These are phyloP conservation scores for Pectinophora gossypiella DNA, from an alignment of 1,140 invertebrate genomes.

Conservation along the genomic window DNA sequence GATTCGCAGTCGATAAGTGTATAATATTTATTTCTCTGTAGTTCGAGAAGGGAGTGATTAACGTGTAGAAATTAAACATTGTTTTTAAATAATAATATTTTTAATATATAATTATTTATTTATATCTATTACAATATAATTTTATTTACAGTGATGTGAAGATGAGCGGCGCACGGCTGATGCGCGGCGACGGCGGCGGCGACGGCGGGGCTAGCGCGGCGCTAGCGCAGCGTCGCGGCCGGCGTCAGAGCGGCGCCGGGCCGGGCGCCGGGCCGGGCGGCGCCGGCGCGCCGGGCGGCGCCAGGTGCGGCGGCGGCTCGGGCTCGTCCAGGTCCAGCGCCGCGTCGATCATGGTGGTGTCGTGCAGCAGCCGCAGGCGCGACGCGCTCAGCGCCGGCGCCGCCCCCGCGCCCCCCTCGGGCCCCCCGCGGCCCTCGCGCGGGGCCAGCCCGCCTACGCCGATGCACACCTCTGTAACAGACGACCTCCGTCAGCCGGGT, in stretches of 20 bases:
- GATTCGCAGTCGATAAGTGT: too few species aligned
- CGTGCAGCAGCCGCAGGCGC: conserved; percentile 82
- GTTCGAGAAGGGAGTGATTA: too few species aligned
- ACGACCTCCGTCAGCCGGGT: not conserved
- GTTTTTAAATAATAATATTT: too few species aligned
- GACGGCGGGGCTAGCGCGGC: not conserved
- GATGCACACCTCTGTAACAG: conserved; percentile 28
- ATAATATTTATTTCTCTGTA: too few species aligned
- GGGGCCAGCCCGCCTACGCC: conserved; percentile 11
- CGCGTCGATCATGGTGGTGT: conserved; percentile 91
- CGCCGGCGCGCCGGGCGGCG: not conserved
- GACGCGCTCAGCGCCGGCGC: conserved; percentile 44
- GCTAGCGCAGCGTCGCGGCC: not conserved
- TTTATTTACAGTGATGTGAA: not conserved
- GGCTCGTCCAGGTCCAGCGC: conserved; percentile 88
- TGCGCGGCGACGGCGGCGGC: not conserved
- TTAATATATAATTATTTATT: not conserved
- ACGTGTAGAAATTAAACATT: too few species aligned
- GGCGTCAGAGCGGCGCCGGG: not conserved
- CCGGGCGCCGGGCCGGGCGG: not conserved
- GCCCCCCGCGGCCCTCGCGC: conserved; percentile 13
- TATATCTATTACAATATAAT: not conserved
- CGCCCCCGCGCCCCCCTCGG: conserved; percentile 18
- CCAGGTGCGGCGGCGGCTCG: conserved; percentile 22
- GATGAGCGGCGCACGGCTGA: not conserved